A percentile compares a stretch with the other conserved stretches of the same genome.
These are phyloP conservation scores for Neostethus bicornis DNA, from an alignment of 2,797 vertebrate species.

Conservation along the genomic window DNA sequence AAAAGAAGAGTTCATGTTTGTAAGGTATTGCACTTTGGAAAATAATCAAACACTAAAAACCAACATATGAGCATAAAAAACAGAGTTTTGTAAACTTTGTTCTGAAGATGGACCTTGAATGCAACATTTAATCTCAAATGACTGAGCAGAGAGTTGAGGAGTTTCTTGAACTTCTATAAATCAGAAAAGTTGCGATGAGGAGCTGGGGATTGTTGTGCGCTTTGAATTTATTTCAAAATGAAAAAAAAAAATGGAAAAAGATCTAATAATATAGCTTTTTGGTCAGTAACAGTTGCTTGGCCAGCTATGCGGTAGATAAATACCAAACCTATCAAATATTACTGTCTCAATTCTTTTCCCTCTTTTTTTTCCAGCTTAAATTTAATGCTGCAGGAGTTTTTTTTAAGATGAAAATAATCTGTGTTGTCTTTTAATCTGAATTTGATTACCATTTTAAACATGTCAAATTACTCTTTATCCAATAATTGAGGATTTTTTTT, in stretches of 20 bases:
- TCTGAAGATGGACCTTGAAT: conserved; percentile 34
- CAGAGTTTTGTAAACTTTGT: conserved; percentile 20
- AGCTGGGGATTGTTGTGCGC: not conserved
- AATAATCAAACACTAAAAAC: conserved; percentile 29
- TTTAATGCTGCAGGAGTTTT: too few species aligned
- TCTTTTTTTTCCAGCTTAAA: not conserved
- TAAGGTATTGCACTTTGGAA: conserved; percentile 43
- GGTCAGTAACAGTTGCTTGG: too few species aligned
- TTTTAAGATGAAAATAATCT: too few species aligned
- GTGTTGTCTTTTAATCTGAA: too few species aligned
- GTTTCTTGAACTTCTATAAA: not conserved
- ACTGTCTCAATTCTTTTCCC: too few species aligned
- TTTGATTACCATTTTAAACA: not conserved
- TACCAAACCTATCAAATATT: too few species aligned
- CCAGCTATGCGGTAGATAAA: too few species aligned
- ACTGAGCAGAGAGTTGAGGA: not conserved
- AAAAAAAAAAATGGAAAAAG: not conserved
- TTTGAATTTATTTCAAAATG: not conserved
- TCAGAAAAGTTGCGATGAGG: not conserved
- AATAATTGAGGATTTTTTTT: not conserved
- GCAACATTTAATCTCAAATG: conserved; percentile 17
- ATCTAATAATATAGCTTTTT: not conserved
- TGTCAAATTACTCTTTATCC: not conserved
- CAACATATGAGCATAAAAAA: conserved; percentile 27
- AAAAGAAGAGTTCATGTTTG: conserved; percentile 14